Evolutionary conservation across 2,113 vertebrate genomes (phyloP).

Genomic region (Crotalus viridis): DNA sequence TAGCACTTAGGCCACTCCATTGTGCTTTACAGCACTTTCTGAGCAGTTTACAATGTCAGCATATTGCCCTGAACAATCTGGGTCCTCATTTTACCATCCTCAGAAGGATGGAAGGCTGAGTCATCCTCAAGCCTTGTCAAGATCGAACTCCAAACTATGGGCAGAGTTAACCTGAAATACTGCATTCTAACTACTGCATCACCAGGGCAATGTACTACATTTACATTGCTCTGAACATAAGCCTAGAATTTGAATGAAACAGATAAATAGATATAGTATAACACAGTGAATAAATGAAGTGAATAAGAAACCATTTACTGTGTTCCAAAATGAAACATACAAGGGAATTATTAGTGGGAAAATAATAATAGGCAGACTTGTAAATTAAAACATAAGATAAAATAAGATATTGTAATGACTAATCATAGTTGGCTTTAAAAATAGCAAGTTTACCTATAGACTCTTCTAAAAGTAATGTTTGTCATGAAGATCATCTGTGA

Average conservation of each 20-base stretch:
- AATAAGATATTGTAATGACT: neutral
- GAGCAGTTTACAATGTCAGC: too few relatives aligned
- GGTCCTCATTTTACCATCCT: too few relatives aligned
- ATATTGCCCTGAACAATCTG: too few relatives aligned
- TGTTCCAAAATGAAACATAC: neutral
- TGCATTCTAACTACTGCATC: too few relatives aligned
- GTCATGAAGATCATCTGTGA: neutral
- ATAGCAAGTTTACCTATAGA: neutral
- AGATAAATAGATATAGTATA: neutral
- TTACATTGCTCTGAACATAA: neutral
- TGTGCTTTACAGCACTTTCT: too few relatives aligned
- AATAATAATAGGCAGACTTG: neutral
- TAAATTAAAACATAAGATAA: neutral
- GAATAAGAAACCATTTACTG: neutral
- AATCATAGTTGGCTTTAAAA: neutral
- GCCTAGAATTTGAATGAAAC: neutral
- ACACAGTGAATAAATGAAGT: neutral
- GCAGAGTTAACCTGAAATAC: too few relatives aligned
- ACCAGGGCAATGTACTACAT: too few relatives aligned
- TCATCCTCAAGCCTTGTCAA: too few relatives aligned
- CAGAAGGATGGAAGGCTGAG: too few relatives aligned
- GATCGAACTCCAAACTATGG: too few relatives aligned
- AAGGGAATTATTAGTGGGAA: conserved; percentile 21
- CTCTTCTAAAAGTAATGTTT: neutral
- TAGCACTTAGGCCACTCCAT: too few relatives aligned